A percentile compares a stretch with the other conserved stretches of the same genome.
phyloP scores from a whole-genome alignment of 2,797 vertebrate genomes.

The Myotis pilosus region DNA sequence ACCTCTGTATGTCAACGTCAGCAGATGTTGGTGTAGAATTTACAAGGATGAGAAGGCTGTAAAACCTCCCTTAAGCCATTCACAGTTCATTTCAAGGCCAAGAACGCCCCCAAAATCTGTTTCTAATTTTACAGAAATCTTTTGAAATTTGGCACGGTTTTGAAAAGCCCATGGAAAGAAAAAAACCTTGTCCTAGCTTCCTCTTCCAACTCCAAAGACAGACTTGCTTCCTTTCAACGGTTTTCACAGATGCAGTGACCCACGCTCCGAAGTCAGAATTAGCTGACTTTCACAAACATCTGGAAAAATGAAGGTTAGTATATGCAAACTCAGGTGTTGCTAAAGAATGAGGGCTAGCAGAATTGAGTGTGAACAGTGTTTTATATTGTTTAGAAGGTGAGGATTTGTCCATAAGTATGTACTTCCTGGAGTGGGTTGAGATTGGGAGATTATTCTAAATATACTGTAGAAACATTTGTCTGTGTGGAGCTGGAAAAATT shows the following conservation, averaged over 20 bases:
- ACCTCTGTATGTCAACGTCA: constrained; percentile 78
- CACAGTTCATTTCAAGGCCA: constrained; percentile 79
- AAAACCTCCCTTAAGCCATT: constrained; percentile 79
- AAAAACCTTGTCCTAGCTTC: constrained; percentile 78
- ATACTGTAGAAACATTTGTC: constrained; percentile 66
- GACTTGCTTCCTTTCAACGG: constrained; percentile 81
- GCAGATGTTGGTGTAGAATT: constrained; percentile 82
- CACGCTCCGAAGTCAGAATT: constrained; percentile 80
- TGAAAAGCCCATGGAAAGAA: constrained; percentile 77
- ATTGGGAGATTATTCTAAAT: constrained; percentile 71
- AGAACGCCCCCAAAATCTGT: constrained; percentile 85
- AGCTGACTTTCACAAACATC: constrained; percentile 78
- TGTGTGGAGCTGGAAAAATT: constrained; percentile 57
- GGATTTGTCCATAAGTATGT: constrained; percentile 63
- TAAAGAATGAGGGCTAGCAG: constrained; percentile 12
- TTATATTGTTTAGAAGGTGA: constrained; percentile 65
- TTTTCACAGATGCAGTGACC: constrained; percentile 80
- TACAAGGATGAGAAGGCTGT: constrained; percentile 74
- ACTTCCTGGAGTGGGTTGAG: constrained; percentile 68
- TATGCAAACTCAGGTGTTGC: constrained; percentile 59
- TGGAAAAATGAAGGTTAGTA: constrained; percentile 87
- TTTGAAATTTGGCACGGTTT: constrained; percentile 85
- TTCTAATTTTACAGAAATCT: constrained; percentile 87
- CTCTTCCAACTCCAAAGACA: constrained; percentile 81
- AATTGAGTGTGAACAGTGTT: constrained; percentile 63